These are phyloP conservation scores for Oncorhynchus clarkii DNA, from an alignment of 2,113 vertebrate genomes.

Conservation along the genomic window DNA sequence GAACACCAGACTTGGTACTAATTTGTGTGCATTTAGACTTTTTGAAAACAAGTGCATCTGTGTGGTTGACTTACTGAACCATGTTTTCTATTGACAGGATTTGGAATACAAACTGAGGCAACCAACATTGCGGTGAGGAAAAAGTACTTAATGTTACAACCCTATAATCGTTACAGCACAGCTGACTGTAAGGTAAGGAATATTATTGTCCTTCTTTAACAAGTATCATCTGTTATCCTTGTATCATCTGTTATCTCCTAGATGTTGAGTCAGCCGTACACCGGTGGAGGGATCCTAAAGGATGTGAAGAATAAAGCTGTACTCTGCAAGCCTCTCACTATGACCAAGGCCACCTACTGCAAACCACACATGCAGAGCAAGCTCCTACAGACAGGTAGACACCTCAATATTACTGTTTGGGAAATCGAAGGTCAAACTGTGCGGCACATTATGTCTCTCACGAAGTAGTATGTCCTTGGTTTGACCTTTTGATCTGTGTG, in stretches of 20 bases:
- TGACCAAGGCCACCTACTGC: constrained; percentile 98
- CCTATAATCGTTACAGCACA: not conserved
- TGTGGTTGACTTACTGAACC: not conserved
- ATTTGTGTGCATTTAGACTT: not conserved
- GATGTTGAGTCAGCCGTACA: constrained; percentile 79
- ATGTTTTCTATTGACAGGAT: constrained; percentile 50
- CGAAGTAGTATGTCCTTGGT: not conserved
- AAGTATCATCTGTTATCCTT: constrained; percentile 12
- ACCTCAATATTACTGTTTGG: too few species aligned
- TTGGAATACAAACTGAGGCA: constrained; percentile 47
- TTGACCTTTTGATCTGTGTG: not conserved
- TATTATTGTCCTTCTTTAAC: too few species aligned
- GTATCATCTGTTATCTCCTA: constrained; percentile 42
- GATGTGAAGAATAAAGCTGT: constrained; percentile 99
- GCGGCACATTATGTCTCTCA: too few species aligned
- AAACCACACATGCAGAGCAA: constrained; percentile 99
- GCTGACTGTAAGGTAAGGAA: too few species aligned
- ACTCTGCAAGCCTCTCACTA: constrained; percentile 95
- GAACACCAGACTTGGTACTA: constrained; percentile 82
- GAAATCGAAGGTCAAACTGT: too few species aligned
- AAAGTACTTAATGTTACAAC: not conserved
- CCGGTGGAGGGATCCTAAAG: constrained; percentile 76
- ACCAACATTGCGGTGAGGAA: constrained; percentile 66
- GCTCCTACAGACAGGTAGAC: constrained; percentile 89
- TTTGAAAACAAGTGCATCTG: not conserved